These are phyloP conservation scores for Butorides virescens DNA, from an alignment of 2,113 vertebrate genomes.

Conservation along the genomic window DNA sequence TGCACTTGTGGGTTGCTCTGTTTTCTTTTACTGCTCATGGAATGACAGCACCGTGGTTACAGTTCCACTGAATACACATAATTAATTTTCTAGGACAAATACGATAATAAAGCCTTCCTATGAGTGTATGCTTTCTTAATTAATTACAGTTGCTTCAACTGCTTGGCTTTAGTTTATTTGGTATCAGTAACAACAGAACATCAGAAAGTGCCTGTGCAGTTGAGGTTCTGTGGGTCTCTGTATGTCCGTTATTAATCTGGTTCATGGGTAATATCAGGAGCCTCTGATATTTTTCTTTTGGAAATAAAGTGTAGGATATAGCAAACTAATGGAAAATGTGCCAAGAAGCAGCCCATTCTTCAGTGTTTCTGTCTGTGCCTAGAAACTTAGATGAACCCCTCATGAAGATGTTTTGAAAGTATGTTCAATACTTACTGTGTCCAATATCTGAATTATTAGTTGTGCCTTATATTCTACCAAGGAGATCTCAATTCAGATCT, in stretches of 20 bases:
- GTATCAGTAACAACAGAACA: not conserved
- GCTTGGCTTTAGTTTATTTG: not conserved
- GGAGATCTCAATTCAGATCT: not conserved
- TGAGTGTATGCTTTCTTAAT: not conserved
- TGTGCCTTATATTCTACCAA: not conserved
- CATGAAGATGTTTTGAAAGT: not conserved
- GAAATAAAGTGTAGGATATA: not conserved
- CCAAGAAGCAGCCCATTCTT: not conserved
- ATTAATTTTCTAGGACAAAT: conserved; percentile 23
- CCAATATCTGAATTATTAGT: not conserved
- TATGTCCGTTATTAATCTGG: not conserved
- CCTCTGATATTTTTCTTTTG: not conserved
- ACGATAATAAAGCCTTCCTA: not conserved
- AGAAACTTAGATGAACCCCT: not conserved
- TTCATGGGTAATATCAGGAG: not conserved
- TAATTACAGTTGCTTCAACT: not conserved
- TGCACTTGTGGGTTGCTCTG: not conserved
- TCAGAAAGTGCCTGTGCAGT: not conserved
- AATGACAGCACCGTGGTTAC: not conserved
- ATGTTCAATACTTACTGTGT: not conserved
- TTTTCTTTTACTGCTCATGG: not conserved
- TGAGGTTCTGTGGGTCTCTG: not conserved
- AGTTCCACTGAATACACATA: not conserved
- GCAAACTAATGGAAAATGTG: not conserved
- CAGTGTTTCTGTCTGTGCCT: not conserved